Base-by-base conservation (phyloP, 2,113 vertebrate species). In the Cranoglanis bouderius region DNA sequence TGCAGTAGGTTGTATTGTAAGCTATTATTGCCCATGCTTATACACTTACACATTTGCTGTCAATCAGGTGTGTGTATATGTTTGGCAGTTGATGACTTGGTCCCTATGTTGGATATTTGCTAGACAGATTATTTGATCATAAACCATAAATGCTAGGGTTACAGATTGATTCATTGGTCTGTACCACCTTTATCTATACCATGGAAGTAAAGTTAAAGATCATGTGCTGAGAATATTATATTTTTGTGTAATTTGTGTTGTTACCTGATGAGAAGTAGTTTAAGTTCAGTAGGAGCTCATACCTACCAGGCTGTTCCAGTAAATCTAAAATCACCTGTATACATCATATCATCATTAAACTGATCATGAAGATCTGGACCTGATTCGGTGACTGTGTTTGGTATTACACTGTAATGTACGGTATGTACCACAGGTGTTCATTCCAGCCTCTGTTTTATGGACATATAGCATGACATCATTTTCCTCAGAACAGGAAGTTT, bases 401-500 rank as follows among this genome's bases (percentile, higher is more conserved):
- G 75, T 81, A 55, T 53, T 35, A 81, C 51, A 35, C 51, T 38
- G n/a, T 21, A 38, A 18, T 38, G 19, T 80, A 80, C 29, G 18
- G 6, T 35, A 32, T 16, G 46, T n/a, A 29, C 46, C 46, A 29
- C 4, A 19, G 38, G 19, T 35, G 32, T 82, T 82, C 1, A 57
- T 57, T 82, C 32, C 7, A 18, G 6, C 35, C 24, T 35, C 40
- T 51, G 35, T 57, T 55, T 55, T 35, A n/a, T 63, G 2, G n/a
- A 55, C 19, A 29, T 21, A 38, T 49, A 63, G 10, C 35, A 18
- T 82, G 55, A 82, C 0, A 32, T 72, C 24, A 74, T 59, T 63
- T 86, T 29, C 65, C 35, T 89, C 7, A 70, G 59, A 72, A 81
- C n/a, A 70, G 59, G 82, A 87, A 70, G 61, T 87, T 4, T 38